These are phyloP conservation scores for Xiphophorus hellerii DNA, from an alignment of 2,113 vertebrate species.

Conservation along the genomic window DNA sequence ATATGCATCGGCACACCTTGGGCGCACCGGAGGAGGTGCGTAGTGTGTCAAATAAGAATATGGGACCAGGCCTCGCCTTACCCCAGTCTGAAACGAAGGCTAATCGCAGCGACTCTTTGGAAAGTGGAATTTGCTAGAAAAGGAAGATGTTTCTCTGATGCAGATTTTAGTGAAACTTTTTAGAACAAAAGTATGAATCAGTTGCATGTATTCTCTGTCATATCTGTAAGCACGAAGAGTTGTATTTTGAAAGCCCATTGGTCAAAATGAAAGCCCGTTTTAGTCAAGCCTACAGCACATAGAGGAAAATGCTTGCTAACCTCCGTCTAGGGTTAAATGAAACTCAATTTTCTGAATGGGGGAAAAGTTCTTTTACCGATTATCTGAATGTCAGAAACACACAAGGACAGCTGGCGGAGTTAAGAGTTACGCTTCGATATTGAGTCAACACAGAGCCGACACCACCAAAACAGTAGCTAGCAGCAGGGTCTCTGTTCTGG, in stretches of 20 bases:
- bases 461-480: conserved; percentile 1
- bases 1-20: conserved; percentile 76
- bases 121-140: conserved; percentile 8
- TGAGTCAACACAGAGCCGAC: background rate
- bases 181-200: background rate
- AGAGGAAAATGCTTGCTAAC: background rate
- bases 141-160: background rate
- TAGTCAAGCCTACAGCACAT: no score
- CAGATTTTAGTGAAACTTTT: conserved; percentile 4
- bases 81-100: conserved; percentile 24
- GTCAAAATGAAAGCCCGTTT: no score
- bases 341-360: background rate
- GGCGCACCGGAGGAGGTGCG: conserved; percentile 56
- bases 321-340: background rate
- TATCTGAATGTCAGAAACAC: no score
- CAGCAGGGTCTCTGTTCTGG: background rate
- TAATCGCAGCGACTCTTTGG: conserved; percentile 37
- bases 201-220: background rate
- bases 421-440: background rate
- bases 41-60: conserved; percentile 62
- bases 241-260: background rate
- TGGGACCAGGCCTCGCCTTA: conserved; percentile 40
- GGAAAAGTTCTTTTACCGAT: background rate
- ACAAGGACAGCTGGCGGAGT: background rate
- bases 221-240: background rate